phyloP scores from a whole-genome alignment of 2,888 invertebrate genomes.

The Anarsia innoxiella region DNA sequence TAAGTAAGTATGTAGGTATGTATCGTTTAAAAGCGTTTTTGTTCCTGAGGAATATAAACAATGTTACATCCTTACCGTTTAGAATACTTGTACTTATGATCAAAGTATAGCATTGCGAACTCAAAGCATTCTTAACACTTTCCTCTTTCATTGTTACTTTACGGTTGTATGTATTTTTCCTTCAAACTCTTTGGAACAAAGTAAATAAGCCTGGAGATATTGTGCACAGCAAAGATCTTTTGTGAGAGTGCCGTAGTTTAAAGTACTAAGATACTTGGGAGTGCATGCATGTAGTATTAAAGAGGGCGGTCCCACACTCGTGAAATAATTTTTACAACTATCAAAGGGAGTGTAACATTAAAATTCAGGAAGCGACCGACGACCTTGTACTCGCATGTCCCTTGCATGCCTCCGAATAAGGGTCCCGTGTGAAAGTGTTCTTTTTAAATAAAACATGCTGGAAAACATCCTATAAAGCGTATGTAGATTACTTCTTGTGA shows the following conservation, averaged over 20 bases:
- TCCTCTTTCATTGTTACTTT: slow-evolving; percentile 10
- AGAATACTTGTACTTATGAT: too few species aligned
- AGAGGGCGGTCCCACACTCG: slow-evolving; percentile 18
- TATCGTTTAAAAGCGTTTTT: too few species aligned
- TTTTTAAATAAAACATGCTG: slow-evolving; percentile 45
- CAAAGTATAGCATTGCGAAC: slow-evolving; percentile 4
- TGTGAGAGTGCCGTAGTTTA: slow-evolving; percentile 23
- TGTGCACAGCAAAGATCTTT: slow-evolving; percentile 27
- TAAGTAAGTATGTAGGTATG: too few species aligned
- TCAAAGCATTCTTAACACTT: slow-evolving; percentile 7
- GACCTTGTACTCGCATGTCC: slow-evolving; percentile 52
- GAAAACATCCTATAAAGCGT: slow-evolving; percentile 35
- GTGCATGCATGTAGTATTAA: not conserved
- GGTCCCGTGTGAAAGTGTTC: slow-evolving; percentile 32
- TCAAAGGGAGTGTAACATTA: slow-evolving; percentile 62
- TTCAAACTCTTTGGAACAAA: slow-evolving; percentile 19
- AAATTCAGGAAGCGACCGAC: slow-evolving; percentile 62
- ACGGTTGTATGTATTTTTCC: slow-evolving; percentile 9
- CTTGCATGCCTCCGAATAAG: slow-evolving; percentile 30
- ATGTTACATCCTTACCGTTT: too few species aligned
- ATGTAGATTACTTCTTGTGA: slow-evolving; percentile 24
- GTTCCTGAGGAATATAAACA: too few species aligned
- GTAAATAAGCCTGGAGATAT: slow-evolving; percentile 30
- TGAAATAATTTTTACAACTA: slow-evolving; percentile 64
- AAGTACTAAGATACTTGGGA: slow-evolving; percentile 19